Evolutionary conservation across 2,797 vertebrate genomes (phyloP).

Genomic region (Capromys pilorides): DNA sequence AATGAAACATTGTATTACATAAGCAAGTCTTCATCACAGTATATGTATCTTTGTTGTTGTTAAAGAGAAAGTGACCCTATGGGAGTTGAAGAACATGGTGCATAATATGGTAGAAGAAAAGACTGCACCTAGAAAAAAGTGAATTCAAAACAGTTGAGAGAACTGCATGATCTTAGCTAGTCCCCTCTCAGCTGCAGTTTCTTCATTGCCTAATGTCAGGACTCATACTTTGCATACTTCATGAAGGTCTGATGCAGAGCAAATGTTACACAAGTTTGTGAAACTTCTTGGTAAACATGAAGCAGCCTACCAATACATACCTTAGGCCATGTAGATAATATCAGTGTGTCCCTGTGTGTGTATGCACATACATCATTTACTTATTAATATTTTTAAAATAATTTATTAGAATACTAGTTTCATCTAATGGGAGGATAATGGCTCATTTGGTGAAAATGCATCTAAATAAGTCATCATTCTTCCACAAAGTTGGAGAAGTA

Average conservation of each 20-base stretch:
- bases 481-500: slow-evolving; percentile 34
- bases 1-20: slow-evolving; percentile 37
- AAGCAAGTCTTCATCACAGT: slow-evolving; percentile 4
- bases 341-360: background rate
- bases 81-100: background rate
- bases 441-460: slow-evolving; percentile 21
- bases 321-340: background rate
- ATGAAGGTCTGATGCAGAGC: background rate
- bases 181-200: slow-evolving; percentile 22
- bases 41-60: slow-evolving; percentile 53
- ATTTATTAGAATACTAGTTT: slow-evolving; percentile 22
- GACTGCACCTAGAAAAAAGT: background rate
- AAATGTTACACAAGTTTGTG: background rate
- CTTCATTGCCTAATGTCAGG: background rate
- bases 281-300: background rate
- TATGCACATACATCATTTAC: background rate
- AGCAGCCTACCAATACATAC: background rate
- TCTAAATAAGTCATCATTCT: slow-evolving; percentile 44
- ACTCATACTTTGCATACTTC: background rate
- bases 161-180: background rate
- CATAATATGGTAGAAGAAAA: slow-evolving; percentile 10
- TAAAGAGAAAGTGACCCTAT: background rate
- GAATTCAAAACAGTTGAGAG: background rate
- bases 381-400: background rate
- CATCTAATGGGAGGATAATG: background rate